A percentile compares a stretch with the other conserved stretches of the same genome.
Evolutionary conservation across 1,140 invertebrate genomes (phyloP).

Genomic region (Cataglyphis hispanica): DNA sequence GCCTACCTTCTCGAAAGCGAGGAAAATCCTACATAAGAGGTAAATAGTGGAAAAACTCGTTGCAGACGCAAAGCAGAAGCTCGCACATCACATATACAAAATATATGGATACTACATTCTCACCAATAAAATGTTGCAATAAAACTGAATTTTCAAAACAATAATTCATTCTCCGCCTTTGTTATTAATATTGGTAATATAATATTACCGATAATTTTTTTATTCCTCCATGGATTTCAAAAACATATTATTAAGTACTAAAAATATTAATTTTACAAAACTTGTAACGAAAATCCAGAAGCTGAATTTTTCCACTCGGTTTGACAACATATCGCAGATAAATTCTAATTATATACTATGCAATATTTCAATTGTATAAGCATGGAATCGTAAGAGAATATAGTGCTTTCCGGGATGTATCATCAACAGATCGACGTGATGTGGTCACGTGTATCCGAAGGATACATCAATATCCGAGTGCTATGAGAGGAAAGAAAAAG

Average conservation of each 20-base stretch:
- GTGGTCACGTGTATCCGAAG: slow-evolving; percentile 35
- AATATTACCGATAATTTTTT: background rate
- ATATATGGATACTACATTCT: background rate
- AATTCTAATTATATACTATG: background rate
- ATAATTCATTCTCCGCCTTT: background rate
- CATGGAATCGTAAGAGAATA: background rate
- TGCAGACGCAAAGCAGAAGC: slow-evolving; percentile 61
- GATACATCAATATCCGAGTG: background rate
- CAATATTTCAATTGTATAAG: background rate
- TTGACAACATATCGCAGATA: background rate
- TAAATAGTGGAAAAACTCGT: slow-evolving; percentile 39
- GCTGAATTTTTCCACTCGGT: background rate
- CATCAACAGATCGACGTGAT: slow-evolving; percentile 1
- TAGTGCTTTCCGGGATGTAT: slow-evolving; percentile 8
- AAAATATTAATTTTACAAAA: background rate
- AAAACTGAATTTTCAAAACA: background rate
- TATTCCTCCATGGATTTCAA: background rate
- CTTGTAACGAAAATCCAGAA: background rate
- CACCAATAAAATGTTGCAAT: background rate
- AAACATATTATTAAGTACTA: background rate
- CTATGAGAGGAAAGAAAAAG: background rate
- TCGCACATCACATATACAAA: slow-evolving; percentile 25
- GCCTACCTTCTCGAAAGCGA: slow-evolving; percentile 16
- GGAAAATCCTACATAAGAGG: slow-evolving; percentile 9
- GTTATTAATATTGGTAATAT: background rate